Evolutionary conservation across 2,113 vertebrate genomes (phyloP).

Genomic region (Clinocottus analis): DNA sequence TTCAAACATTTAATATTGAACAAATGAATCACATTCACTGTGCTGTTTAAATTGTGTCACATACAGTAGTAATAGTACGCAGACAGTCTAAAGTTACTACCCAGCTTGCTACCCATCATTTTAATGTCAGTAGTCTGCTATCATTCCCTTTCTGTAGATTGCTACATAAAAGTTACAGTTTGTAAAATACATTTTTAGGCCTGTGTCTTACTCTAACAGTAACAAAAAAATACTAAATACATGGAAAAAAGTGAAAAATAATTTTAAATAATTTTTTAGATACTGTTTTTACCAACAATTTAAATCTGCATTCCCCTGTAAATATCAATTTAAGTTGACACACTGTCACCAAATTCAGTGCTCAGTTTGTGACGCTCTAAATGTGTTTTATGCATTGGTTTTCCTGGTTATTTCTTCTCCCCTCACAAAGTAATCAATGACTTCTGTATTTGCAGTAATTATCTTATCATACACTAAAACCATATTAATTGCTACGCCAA

Average conservation of each 20-base stretch:
- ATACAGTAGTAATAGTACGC: conserved; percentile 33
- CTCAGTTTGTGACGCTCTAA: neutral
- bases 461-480: neutral
- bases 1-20: conserved; percentile 2
- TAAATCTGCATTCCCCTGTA: neutral
- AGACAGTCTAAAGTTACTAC: conserved; percentile 6
- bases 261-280: neutral
- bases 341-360: neutral
- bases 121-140: conserved; percentile 30
- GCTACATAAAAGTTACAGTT: conserved; percentile 12
- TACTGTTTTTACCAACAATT: neutral
- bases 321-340: neutral
- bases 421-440: neutral
- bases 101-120: conserved; percentile 19
- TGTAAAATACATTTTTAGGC: neutral
- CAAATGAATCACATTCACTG: neutral
- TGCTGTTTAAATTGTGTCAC: conserved; percentile 7
- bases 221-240: neutral
- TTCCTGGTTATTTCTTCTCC: neutral
- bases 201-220: neutral
- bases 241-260: neutral
- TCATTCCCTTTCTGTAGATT: conserved; percentile 12
- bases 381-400: neutral
- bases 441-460: neutral
- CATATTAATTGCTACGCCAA: neutral